Evolutionary conservation across 2,113 vertebrate species (phyloP), one percentile per base, ranked within the genome.

Genomic region (Oryzias javanicus): DNA sequence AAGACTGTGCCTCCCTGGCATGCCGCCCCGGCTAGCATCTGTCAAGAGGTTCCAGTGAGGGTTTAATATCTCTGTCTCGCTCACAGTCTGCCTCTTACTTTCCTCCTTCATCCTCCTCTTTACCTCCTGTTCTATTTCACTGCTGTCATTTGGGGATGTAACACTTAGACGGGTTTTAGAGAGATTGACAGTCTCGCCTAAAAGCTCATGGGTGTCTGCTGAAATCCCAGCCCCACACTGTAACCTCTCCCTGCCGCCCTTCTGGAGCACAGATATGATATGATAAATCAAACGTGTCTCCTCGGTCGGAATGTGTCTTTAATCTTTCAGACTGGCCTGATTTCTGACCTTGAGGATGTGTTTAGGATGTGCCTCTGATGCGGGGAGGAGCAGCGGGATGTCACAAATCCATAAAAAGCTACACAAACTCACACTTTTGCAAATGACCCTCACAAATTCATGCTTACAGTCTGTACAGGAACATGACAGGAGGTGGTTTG

Each of bases 321-420:
- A 90, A 84, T 86, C 85, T 86, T 77, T 77, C 57, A 46, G 18
- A 77, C 80, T 86, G 86, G 79, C 80, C 83, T 86, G 83, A 79
- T 86, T 86, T 88, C 64, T 85, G 71, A 88, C 85, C 88, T 88
- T 89, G 85, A 77, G 61, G 64, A 75, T 60, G 19, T 60, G 67
- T 88, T 88, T 79, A 76, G 64, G 60, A 74, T 67, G 20, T 67
- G 62, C 58, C 62, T 71, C 50, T 55, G 70, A 66, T 60, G 60
- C 71, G 24, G 41, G 49, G 49, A 49, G 71, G 57, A 78, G 52
- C 15, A 10, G 73, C n/a, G 58, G 50, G 70, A 58, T 72, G 58
- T 72, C 53, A 63, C 51, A 47, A 35, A 64, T 49, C 47, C 64
- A 46, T 52, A 35, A 35, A 35, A 35, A 13, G 35, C 22, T 42